Base-by-base conservation (phyloP, 2,888 invertebrate species). In the Tenthredo mesomela region DNA sequence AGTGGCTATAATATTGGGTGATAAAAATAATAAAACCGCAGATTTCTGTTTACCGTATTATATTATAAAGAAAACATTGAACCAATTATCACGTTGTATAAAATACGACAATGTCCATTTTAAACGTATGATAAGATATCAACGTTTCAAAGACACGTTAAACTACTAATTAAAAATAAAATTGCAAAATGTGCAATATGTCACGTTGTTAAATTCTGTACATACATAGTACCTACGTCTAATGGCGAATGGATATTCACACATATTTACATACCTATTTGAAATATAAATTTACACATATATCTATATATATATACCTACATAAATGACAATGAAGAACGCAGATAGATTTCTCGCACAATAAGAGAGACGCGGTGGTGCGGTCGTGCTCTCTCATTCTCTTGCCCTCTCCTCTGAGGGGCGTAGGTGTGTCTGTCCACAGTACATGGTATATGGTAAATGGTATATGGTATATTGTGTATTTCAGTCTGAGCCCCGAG, bases 351-450 rank as follows among this genome's bases (percentile, higher is more conserved):
- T 43, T 18, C 21, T 40, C 37, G n/a, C 40, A 71, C 71, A 40
- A 71, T 71, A 40, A 15, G 40, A 71, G 71, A 40, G 40, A 21
- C 18, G 18, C n/a, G 43, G 43, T 18, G 65, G 65, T 33, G 67
- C 15, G 25, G 21, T 25, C 9, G 40, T 73, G 40, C 43, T 73
- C 21, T 47, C 73, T 73, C 40, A 10, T 73, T 25, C 40, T 73
- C 43, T 73, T 73, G 54, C 77, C 77, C 77, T 77, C 77, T 77
- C 77, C 33, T 77, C 47, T 1, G 54, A 47, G 58, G 58, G 80
- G 80, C 80, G 80, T 80, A 80, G 80, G 80, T 61, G 80, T 80
- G 58, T 80, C 80, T 77, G 40, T 77, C 29, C 29, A 54, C 12
- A 15, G 29, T 47, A 43, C 21, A 77, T 54, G 70, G 37, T 40